Percentiles rank a stretch among this genome's conserved stretches.
phyloP scores from a whole-genome alignment of 53 echinoderm and acorn worm genomes.

The Hippasteria phrygiana region DNA sequence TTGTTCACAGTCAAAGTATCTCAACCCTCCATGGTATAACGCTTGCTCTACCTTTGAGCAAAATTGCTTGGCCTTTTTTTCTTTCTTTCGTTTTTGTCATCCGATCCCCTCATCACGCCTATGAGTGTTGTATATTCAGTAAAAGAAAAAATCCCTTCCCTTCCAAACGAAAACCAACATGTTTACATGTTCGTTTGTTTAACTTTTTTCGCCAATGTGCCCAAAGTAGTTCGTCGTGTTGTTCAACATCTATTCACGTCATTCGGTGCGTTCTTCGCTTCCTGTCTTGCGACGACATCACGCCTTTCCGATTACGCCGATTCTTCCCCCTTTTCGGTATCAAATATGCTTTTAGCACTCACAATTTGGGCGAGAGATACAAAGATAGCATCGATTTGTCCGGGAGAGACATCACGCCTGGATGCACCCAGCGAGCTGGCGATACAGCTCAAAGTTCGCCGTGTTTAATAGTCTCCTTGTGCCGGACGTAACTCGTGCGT shows the following conservation, averaged over 20 bases:
- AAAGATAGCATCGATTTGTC: background rate
- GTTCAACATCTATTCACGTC: constrained; percentile 32
- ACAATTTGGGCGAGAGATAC: background rate
- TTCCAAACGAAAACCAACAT: background rate
- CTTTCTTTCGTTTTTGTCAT: too few relatives aligned
- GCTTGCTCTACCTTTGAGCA: too few relatives aligned
- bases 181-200: background rate
- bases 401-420: background rate
- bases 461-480: background rate
- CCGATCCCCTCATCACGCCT: too few relatives aligned
- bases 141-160: too few relatives aligned
- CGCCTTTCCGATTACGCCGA: background rate
- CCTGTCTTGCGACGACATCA: background rate
- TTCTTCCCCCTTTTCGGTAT: background rate
- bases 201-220: constrained; percentile 1
- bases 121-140: too few relatives aligned
- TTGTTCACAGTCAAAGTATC: too few relatives aligned
- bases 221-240: background rate
- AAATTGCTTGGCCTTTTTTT: too few relatives aligned
- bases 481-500: background rate
- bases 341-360: constrained; percentile 4
- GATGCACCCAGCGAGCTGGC: background rate
- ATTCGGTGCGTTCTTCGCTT: background rate
- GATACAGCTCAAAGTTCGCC: background rate
- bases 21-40: too few relatives aligned